Evolutionary conservation across 2,797 vertebrate species (phyloP).

Genomic region (Salarias fasciatus): DNA sequence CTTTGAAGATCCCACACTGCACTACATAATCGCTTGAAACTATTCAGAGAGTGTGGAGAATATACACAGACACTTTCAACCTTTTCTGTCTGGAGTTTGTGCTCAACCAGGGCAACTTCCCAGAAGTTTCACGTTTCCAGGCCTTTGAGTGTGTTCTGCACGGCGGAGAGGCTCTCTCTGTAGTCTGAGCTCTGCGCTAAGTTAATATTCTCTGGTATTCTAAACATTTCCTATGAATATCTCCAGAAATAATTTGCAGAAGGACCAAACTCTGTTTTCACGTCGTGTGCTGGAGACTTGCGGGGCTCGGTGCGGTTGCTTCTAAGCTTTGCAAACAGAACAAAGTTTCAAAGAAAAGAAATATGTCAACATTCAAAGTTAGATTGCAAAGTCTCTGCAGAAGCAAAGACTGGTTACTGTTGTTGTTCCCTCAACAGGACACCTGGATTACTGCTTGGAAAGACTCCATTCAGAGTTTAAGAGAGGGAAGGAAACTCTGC

Average conservation of each 20-base stretch:
- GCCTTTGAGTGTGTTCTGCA: slow-evolving; percentile 36
- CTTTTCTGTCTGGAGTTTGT: no score
- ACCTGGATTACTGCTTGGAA: neutral
- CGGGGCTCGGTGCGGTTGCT: slow-evolving; percentile 3
- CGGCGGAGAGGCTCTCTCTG: slow-evolving; percentile 24
- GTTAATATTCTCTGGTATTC: slow-evolving; percentile 42
- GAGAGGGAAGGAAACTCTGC: slow-evolving; percentile 29
- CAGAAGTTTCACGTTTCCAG: neutral
- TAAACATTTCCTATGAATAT: slow-evolving; percentile 30
- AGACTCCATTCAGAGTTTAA: slow-evolving; percentile 21
- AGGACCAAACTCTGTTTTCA: neutral
- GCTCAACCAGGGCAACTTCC: no score
- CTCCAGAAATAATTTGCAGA: slow-evolving; percentile 6
- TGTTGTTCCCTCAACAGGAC: slow-evolving; percentile 3
- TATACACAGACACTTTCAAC: no score
- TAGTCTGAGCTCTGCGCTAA: slow-evolving; percentile 25
- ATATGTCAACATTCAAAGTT: neutral
- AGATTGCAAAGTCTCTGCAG: no score
- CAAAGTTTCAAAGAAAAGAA: neutral
- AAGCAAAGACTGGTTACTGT: neutral
- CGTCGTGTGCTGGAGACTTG: neutral
- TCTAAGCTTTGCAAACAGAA: neutral
- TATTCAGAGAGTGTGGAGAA: no score
- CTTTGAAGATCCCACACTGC: no score
- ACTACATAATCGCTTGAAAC: no score